A percentile compares a stretch with the other conserved stretches of the same genome.
These are phyloP conservation scores for Pinna nobilis DNA, from an alignment of 1,140 invertebrate genomes.

Conservation along the genomic window DNA sequence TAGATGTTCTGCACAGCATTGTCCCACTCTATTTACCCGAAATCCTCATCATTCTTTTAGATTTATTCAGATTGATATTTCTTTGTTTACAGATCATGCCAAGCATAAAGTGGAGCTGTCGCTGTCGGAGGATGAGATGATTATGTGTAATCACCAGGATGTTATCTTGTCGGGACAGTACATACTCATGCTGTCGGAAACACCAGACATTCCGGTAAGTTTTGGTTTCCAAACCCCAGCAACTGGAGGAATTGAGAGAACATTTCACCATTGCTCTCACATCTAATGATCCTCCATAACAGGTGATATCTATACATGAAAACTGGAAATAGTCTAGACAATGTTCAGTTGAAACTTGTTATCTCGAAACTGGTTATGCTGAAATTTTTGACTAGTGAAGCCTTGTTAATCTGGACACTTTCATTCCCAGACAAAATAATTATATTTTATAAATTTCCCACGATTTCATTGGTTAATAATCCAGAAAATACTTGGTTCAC, in stretches of 20 bases:
- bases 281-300: background rate
- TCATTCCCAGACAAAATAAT: no score
- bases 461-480: no score
- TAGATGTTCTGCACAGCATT: no score
- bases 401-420: no score
- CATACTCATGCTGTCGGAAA: slow-evolving; percentile 42
- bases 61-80: slow-evolving; percentile 6
- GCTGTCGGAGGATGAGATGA: slow-evolving; percentile 68
- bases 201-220: slow-evolving; percentile 42
- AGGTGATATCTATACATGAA: background rate
- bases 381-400: no score
- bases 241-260: background rate
- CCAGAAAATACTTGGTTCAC: no score
- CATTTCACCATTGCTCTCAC: background rate
- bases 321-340: no score
- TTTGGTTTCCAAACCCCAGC: no score
- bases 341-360: no score
- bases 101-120: slow-evolving; percentile 67
- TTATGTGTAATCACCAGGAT: slow-evolving; percentile 66
- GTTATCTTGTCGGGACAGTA: slow-evolving; percentile 53
- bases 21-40: no score
- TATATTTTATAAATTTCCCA: no score
- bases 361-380: no score
- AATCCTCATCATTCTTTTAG: slow-evolving; percentile 21
- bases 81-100: slow-evolving; percentile 62